Base-by-base conservation (phyloP, 1,140 invertebrate species). In the Sinonovacula constricta region DNA sequence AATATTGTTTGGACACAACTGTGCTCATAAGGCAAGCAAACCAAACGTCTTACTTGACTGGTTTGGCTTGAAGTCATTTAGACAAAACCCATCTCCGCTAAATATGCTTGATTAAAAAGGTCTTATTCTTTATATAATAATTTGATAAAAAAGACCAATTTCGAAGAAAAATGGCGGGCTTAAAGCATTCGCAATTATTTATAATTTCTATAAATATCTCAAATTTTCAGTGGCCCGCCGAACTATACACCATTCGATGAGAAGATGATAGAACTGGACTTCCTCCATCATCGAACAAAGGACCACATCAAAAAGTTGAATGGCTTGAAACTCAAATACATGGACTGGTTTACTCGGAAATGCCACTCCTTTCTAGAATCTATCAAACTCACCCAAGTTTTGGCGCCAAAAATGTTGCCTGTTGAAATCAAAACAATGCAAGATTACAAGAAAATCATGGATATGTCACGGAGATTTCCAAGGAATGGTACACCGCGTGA, bases 291-390 rank as follows among this genome's bases (percentile, higher is more conserved):
- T 22, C 67, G 82, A 22, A 63, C 80, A 22, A 65, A 66, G 31
- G 5, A 49, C n/a, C 83, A 87, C 49, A 53, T 87, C 31, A 71
- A 80, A 33, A 62, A 68, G 18, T 53, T 86, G 14, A 87, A 87
- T 56, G 69, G 36, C 18, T 28, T 87, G 1, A 78, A 80, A 62
- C 54, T 80, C 26, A 49, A 79, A 2, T 87, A 86, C 70, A 81
- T 76, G 59, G 84, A 87, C 51, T 87, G 86, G 86, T 87, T 87
- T 66, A 72, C 82, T 0, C 45, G 77, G 33, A 77, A 80, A 51
- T 49, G 63, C 31, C 68, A 85, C 66, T 74, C 78, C 33, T 86
- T 87, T 66, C 53, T 84, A 24, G 84, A 84, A 15, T n/a, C 72
- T 12, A 36, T 87, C 14, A 85, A 82, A 65, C 63, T 84, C 4